A percentile compares a stretch with the other conserved stretches of the same genome.
These are phyloP conservation scores for Oasisia sp. DNA, from an alignment of 2,888 invertebrate species.

Conservation along the genomic window DNA sequence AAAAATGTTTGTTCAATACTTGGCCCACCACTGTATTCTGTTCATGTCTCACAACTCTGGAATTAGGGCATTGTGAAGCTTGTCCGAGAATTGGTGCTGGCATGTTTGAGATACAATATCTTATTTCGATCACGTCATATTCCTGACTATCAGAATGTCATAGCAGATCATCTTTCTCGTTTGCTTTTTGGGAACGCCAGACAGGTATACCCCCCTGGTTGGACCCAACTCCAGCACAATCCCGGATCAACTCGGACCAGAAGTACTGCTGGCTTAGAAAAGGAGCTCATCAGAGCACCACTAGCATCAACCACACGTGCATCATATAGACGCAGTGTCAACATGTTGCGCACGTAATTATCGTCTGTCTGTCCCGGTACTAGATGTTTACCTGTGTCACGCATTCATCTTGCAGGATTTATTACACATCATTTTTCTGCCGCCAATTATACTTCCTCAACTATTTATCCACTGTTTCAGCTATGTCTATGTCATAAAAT, in stretches of 20 bases:
- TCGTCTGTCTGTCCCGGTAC: background rate
- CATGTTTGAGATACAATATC: background rate
- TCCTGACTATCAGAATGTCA: constrained; percentile 19
- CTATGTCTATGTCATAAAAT: too few relatives aligned
- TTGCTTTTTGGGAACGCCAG: background rate
- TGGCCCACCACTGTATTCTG: background rate
- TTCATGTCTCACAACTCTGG: constrained; percentile 22
- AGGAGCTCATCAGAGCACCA: background rate
- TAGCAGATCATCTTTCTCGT: constrained; percentile 22
- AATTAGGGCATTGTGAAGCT: background rate
- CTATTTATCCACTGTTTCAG: too few relatives aligned
- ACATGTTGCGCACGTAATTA: background rate
- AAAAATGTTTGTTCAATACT: background rate
- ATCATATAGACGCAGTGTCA: background rate
- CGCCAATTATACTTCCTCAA: too few relatives aligned
- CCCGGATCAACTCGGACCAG: background rate
- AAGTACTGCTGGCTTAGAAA: background rate
- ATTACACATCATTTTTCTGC: background rate
- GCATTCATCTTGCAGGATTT: background rate
- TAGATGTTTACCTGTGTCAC: background rate
- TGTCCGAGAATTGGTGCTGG: background rate
- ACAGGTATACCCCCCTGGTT: background rate
- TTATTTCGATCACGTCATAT: background rate
- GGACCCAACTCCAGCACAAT: background rate
- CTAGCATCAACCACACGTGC: background rate